These are phyloP conservation scores for Acanthaster planci DNA, from an alignment of 35 echinoderm and acorn worm species.

Conservation along the genomic window DNA sequence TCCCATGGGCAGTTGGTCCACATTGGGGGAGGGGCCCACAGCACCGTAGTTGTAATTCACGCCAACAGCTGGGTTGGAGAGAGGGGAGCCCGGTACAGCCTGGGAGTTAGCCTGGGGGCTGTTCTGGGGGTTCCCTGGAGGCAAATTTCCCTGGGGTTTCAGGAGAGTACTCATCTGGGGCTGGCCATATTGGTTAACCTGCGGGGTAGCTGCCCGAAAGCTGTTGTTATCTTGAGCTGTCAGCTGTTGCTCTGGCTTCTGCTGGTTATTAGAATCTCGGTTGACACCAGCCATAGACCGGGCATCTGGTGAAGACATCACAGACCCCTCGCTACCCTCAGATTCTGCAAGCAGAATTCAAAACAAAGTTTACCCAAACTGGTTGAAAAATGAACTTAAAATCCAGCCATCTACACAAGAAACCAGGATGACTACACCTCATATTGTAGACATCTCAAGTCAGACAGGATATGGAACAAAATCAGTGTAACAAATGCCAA, in stretches of 20 bases:
- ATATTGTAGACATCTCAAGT: too few relatives aligned
- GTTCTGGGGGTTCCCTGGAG: not conserved
- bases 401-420: not conserved
- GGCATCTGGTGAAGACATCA: conserved; percentile 57
- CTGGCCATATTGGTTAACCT: not conserved
- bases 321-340: conserved; percentile 79
- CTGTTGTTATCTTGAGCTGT: not conserved
- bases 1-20: not conserved
- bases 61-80: conserved; percentile 45
- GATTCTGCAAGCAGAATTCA: conserved; percentile 64
- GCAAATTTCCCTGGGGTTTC: not conserved
- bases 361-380: too few relatives aligned
- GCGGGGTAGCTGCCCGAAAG: not conserved
- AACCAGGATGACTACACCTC: too few relatives aligned
- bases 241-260: conserved; percentile 20
- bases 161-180: not conserved
- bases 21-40: not conserved
- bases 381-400: too few relatives aligned
- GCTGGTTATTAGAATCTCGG: not conserved
- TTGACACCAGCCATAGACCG: not conserved
- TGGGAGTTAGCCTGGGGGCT: not conserved
- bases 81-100: not conserved
- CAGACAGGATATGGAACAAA: too few relatives aligned
- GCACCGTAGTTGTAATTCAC: conserved; percentile 24
- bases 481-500: too few relatives aligned